A percentile compares a stretch with the other conserved stretches of the same genome.
These are phyloP conservation scores for Phrynocephalus versicolor DNA, from an alignment of 2,113 vertebrate genomes.

Conservation along the genomic window DNA sequence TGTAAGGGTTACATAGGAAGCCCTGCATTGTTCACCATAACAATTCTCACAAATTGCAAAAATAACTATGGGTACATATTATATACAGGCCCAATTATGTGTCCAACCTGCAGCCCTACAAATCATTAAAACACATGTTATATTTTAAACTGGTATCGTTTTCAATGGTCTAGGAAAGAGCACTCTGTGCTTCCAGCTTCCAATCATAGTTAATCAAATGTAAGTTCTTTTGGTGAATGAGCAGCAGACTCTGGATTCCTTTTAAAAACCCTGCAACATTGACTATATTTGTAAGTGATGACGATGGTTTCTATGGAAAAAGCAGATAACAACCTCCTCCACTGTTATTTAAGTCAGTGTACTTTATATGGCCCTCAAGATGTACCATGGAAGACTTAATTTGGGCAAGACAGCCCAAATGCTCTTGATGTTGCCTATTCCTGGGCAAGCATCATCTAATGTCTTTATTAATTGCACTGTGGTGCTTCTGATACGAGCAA, in stretches of 20 bases:
- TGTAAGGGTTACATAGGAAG: slow-evolving; percentile 14
- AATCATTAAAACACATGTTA: slow-evolving; percentile 17
- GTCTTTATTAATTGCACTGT: too few relatives aligned
- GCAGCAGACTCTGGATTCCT: slow-evolving; percentile 53
- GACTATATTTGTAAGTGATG: slow-evolving; percentile 47
- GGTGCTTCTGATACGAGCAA: too few relatives aligned
- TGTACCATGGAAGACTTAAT: too few relatives aligned
- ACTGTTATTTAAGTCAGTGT: not conserved
- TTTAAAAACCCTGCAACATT: slow-evolving; percentile 57
- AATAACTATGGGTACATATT: slow-evolving; percentile 26
- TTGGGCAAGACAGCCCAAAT: too few relatives aligned
- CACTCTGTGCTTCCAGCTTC: slow-evolving; percentile 43
- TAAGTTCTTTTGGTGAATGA: slow-evolving; percentile 55
- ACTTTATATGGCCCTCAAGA: too few relatives aligned
- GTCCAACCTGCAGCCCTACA: slow-evolving; percentile 23
- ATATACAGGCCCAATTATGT: slow-evolving; percentile 7
- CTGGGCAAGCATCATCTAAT: too few relatives aligned
- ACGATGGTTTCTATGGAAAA: slow-evolving; percentile 48
- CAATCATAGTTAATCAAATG: slow-evolving; percentile 67
- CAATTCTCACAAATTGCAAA: slow-evolving; percentile 19
- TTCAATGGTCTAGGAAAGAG: slow-evolving; percentile 49
- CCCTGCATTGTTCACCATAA: not conserved
- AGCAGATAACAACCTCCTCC: slow-evolving; percentile 1
- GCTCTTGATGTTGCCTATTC: too few relatives aligned
- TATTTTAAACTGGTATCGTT: slow-evolving; percentile 62